Conservation (phyloP, 2,797 vertebrate species). For the Triplophysa yarkandensis region DNA sequence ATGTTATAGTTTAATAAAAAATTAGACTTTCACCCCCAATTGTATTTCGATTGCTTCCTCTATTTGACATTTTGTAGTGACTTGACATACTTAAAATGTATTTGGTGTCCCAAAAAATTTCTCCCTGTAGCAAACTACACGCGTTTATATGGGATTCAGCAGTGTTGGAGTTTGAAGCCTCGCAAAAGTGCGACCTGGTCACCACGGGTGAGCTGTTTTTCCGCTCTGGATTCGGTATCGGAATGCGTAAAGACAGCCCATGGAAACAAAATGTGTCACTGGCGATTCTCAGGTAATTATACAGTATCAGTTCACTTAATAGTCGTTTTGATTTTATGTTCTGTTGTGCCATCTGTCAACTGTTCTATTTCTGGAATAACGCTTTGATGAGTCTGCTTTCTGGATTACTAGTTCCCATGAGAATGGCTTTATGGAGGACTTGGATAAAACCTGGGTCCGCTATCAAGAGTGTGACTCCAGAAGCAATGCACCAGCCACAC, state of each 20-base stretch:
- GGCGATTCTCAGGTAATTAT: constrained; percentile 90
- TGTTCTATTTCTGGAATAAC: constrained; percentile 35
- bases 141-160: constrained; percentile 99
- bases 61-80: no score
- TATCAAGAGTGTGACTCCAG: constrained; percentile 99
- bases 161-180: constrained; percentile 98
- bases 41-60: no score
- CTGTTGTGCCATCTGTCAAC: constrained; percentile 17
- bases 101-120: not conserved
- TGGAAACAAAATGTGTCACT: constrained; percentile 98
- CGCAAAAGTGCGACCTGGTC: constrained; percentile 99
- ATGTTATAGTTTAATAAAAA: no score
- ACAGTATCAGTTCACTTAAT: constrained; percentile 6
- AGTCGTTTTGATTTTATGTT: not conserved
- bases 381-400: constrained; percentile 12
- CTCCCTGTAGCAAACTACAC: constrained; percentile 89
- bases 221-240: constrained; percentile 98
- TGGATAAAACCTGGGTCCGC: constrained; percentile 99
- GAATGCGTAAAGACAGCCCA: constrained; percentile 99
- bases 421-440: constrained; percentile 99
- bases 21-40: no score
- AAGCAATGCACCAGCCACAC: constrained; percentile 99
- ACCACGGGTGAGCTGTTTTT: constrained; percentile 99
- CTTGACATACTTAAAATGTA: not conserved
- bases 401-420: constrained; percentile 88